Evolutionary conservation across 2,113 vertebrate genomes (phyloP), one percentile per base, ranked within the genome.

Genomic region (Neolamprologus devosi): DNA sequence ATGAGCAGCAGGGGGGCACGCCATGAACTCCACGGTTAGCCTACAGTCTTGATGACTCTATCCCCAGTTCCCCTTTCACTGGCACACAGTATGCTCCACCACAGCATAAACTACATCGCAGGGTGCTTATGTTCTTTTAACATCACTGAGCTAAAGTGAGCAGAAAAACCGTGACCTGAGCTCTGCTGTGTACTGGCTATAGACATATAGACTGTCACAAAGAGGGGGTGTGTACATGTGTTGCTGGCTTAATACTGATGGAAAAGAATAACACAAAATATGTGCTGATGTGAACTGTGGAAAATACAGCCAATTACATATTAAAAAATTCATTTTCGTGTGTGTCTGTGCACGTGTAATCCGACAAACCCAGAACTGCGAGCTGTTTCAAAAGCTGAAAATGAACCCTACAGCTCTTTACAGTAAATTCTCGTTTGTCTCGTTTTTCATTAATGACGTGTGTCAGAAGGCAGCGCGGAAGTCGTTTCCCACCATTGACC

Each of bases 1-100:
- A 81, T 5, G 60, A 93, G 49, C 95, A 85, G 88, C 19, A 33
- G 91, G 92, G 81, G 87, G 90, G 89, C 60, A 63, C 23, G 45
- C 83, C 83, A 84, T 94, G 94, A 95, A 93, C 91, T 85, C 42
- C 87, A 28, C 83, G 86, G 89, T 94, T 91, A 93, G 91, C 79
- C 73, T 81, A 73, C 86, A 91, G 81, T 86, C 89, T 58, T 94
- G 94, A 96, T 88, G 88, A 93, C 95, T 96, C 92, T 95, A 95
- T 96, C 90, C 84, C 85, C 8, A 51, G 90, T 92, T 91, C 80
- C 85, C 82, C 85, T 92, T 94, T 93, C 90, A 89, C 89, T 92
- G 84, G 87, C 86, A 80, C 85, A 83, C 45, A 80, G 45, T 75
- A 81, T 51, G 83, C 80, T 60, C 75, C 75, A 60, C 51, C 53